phyloP scores from a whole-genome alignment of 2,888 invertebrate species.

The Acronicta psi region DNA sequence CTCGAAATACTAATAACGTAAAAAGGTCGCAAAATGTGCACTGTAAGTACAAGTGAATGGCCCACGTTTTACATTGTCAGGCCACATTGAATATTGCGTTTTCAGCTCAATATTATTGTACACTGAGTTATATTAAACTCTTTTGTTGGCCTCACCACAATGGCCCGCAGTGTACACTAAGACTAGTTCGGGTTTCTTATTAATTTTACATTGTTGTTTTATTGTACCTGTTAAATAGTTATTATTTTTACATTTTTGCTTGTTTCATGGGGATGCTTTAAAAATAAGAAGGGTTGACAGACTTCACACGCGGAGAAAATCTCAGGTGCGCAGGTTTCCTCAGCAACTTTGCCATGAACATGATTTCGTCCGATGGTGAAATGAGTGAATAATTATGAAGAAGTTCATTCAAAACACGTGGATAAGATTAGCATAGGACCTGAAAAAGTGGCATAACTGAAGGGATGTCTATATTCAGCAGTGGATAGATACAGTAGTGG shows the following conservation, averaged over 20 bases:
- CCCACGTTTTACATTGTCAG: constrained; percentile 48
- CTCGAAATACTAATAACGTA: constrained; percentile 32
- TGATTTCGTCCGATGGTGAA: too few species aligned
- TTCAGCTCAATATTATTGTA: constrained; percentile 63
- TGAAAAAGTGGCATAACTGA: too few species aligned
- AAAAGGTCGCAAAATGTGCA: constrained; percentile 29
- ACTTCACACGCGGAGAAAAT: too few species aligned
- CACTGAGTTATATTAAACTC: constrained; percentile 72
- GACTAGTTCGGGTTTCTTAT: constrained; percentile 43
- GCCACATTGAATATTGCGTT: constrained; percentile 69
- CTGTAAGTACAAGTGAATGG: constrained; percentile 36
- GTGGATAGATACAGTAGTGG: too few species aligned
- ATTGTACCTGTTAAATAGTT: background rate
- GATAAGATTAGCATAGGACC: too few species aligned
- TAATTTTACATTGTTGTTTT: constrained; percentile 21
- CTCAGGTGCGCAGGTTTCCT: too few species aligned
- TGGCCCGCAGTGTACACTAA: constrained; percentile 51
- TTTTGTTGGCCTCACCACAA: constrained; percentile 64
- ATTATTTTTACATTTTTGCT: constrained; percentile 9
- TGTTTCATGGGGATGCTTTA: constrained; percentile 4
- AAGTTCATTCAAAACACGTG: too few species aligned
- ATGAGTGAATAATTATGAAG: too few species aligned
- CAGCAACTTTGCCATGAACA: too few species aligned
- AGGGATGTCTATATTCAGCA: too few species aligned
- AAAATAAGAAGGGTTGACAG: too few species aligned